Base-by-base conservation (phyloP, 2,797 vertebrate genomes). In the Pseudomugil gertrudae region DNA sequence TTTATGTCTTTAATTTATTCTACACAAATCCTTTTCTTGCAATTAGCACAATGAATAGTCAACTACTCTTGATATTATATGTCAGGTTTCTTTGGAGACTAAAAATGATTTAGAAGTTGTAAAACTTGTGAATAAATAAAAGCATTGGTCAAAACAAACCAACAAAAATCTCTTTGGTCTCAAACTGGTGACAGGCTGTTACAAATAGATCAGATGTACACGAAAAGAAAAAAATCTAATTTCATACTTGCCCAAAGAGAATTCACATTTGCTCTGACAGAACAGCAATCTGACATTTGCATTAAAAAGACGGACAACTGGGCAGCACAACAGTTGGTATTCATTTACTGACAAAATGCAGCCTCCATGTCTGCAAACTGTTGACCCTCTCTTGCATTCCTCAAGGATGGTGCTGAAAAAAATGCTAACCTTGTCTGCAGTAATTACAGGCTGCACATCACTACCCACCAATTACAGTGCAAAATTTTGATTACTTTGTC, bases 361-460 rank as follows among this genome's bases (percentile, higher is more conserved):
- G 72, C 63, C 51, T 66, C 24, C 7, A n/a, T 53, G 24, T 14
- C 63, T 48, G 48, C 58, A 56, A 24, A 53, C 48, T 40, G 57
- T 5, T 80, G 76, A 82, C 78, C 85, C 73, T 71, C 69, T 85
- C 47, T 13, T 32, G 54, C 77, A 47, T 76, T 72, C 45, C 17
- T 45, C 50, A 68, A 80, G 27, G 60, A 82, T 63, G 63, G 47
- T 36, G 51, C 74, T 63, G 38, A 61, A 81, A 84, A 86, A 66
- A 75, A 85, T 88, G 47, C 66, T 78, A 86, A 81, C 80, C 72
- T 84, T 83, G 79, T 82, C 79, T 74, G 65, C 70, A 60, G 74
- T 89, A 91, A 89, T 90, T 89, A 89, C 57, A 81, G 81, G 85
- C 80, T 80, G 63, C 84, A 86, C 84, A 85, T 72, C 79, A 81